phyloP scores from a whole-genome alignment of 2,888 invertebrate genomes.

The Lasius fuliginosus region DNA sequence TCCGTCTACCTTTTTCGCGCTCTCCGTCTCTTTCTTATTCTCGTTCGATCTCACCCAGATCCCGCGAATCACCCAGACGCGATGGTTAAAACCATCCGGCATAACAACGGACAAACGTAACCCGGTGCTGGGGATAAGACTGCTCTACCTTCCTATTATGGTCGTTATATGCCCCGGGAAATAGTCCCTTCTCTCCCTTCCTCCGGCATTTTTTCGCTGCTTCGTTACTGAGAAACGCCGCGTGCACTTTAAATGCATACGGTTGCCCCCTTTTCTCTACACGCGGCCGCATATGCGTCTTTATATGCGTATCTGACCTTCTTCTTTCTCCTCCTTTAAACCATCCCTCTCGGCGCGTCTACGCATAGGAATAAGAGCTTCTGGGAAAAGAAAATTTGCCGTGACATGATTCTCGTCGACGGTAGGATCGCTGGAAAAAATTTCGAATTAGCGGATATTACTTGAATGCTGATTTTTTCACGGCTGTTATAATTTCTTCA shows the following conservation, averaged over 20 bases:
- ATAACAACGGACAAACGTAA: slow-evolving; percentile 59
- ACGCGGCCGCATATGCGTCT: slow-evolving; percentile 35
- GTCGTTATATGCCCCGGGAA: slow-evolving; percentile 61
- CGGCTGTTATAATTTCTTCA: not conserved
- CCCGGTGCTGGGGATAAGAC: slow-evolving; percentile 54
- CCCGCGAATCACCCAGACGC: slow-evolving; percentile 35
- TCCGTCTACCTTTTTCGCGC: slow-evolving; percentile 21
- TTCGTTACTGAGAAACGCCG: slow-evolving; percentile 56
- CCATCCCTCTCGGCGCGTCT: not conserved
- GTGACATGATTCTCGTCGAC: not conserved
- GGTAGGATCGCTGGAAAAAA: not conserved
- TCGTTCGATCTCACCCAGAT: slow-evolving; percentile 40
- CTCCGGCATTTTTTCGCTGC: slow-evolving; percentile 48
- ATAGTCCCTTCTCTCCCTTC: slow-evolving; percentile 31
- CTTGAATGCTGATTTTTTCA: not conserved
- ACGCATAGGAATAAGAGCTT: not conserved
- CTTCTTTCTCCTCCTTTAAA: slow-evolving; percentile 27
- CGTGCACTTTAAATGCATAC: slow-evolving; percentile 54
- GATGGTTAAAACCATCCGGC: slow-evolving; percentile 44
- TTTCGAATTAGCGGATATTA: not conserved
- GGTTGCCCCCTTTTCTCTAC: slow-evolving; percentile 32
- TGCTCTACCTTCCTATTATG: slow-evolving; percentile 56
- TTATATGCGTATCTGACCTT: slow-evolving; percentile 55
- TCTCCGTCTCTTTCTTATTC: slow-evolving; percentile 1
- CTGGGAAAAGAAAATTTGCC: slow-evolving; percentile 10